Evolutionary conservation across 1,140 invertebrate species (phyloP).

Genomic region (Formica selysi): DNA sequence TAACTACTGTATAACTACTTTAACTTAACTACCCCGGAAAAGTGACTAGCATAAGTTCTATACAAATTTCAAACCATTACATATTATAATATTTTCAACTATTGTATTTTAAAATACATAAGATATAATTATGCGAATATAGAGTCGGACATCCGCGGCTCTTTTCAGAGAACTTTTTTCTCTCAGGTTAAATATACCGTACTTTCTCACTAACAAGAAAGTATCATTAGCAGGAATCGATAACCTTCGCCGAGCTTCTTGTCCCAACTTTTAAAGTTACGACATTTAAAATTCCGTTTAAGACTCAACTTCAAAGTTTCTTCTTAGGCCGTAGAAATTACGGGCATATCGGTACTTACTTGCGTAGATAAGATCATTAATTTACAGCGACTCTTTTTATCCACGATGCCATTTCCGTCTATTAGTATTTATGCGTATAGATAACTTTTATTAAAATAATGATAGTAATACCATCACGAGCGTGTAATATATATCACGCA

Average conservation of each 20-base stretch:
- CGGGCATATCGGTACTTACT: conserved; percentile 61
- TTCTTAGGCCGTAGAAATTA: conserved; percentile 63
- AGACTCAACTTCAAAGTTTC: conserved; percentile 68
- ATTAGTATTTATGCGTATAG: conserved; percentile 28
- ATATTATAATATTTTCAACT: conserved; percentile 33
- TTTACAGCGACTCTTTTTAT: conserved; percentile 53
- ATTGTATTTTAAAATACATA: conserved; percentile 7
- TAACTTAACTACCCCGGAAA: conserved; percentile 10
- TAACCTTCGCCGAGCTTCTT: conserved; percentile 65
- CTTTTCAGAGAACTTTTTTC: conserved; percentile 39
- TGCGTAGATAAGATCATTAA: conserved; percentile 58
- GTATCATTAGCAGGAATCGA: conserved; percentile 69
- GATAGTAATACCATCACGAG: not conserved
- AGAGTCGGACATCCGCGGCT: conserved; percentile 41
- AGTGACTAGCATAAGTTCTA: not conserved
- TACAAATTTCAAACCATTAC: conserved; percentile 32
- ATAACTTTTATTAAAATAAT: conserved; percentile 29
- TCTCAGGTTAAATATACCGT: conserved; percentile 57
- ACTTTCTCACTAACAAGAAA: conserved; percentile 66
- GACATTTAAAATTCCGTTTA: conserved; percentile 64
- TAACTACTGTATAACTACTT: not conserved
- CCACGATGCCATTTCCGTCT: conserved; percentile 11
- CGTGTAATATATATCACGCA: not conserved
- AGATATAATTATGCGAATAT: conserved; percentile 35
- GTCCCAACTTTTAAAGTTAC: conserved; percentile 64